Conservation (phyloP, 2,888 invertebrate species). For the Ischnura elegans region DNA sequence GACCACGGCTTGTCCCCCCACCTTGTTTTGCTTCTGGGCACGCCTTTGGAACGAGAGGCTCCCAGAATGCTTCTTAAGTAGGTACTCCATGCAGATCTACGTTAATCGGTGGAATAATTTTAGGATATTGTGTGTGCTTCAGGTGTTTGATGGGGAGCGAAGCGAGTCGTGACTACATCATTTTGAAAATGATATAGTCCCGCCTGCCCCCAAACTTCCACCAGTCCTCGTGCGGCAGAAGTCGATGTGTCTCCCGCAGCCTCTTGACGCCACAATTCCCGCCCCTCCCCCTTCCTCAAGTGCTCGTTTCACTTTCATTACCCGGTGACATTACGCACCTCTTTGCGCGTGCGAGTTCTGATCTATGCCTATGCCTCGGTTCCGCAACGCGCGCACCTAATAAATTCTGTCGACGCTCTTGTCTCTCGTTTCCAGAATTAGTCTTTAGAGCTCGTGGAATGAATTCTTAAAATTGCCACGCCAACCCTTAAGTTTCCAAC, state of each 20-base stretch:
- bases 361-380: not conserved
- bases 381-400: not conserved
- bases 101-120: no score
- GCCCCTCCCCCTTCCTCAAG: not conserved
- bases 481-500: not conserved
- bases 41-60: no score
- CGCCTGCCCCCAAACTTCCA: no score
- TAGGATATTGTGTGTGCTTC: no score
- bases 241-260: not conserved
- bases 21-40: no score
- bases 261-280: not conserved
- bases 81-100: no score
- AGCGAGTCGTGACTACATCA: not conserved
- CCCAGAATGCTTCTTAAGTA: no score
- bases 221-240: not conserved
- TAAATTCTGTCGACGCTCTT: slow-evolving; percentile 3
- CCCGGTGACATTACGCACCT: not conserved
- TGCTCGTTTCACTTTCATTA: not conserved
- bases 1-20: no score
- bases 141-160: no score
- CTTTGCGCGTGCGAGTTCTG: not conserved
- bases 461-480: not conserved
- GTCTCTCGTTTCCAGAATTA: not conserved
- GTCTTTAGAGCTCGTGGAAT: not conserved
- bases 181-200: no score